Evolutionary conservation across 2,888 invertebrate species (phyloP).

Genomic region (Rutpela maculata): DNA sequence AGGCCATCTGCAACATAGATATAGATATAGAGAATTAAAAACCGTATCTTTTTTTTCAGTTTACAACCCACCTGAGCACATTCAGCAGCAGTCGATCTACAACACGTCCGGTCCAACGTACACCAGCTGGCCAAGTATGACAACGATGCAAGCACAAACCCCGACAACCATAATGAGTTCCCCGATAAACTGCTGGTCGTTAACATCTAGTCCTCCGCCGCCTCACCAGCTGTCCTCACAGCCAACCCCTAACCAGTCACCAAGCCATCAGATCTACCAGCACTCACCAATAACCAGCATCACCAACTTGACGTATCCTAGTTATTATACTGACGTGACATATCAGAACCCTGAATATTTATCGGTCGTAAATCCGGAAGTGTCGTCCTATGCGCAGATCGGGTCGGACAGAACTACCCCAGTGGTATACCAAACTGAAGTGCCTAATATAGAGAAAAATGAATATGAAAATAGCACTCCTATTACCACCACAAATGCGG

Average conservation of each 20-base stretch:
- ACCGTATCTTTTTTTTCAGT: slow-evolving; percentile 63
- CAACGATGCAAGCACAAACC: slow-evolving; percentile 69
- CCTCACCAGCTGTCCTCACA: slow-evolving; percentile 70
- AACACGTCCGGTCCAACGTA: slow-evolving; percentile 68
- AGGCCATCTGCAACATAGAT: too few species aligned
- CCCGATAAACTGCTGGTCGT: slow-evolving; percentile 73
- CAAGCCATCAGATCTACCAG: slow-evolving; percentile 71
- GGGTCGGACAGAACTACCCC: slow-evolving; percentile 63
- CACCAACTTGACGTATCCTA: slow-evolving; percentile 70
- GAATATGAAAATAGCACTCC: slow-evolving; percentile 60
- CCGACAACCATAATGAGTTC: slow-evolving; percentile 69
- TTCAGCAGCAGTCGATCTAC: slow-evolving; percentile 70
- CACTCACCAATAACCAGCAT: slow-evolving; percentile 68
- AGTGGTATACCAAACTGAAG: slow-evolving; percentile 65
- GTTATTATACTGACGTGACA: slow-evolving; percentile 71
- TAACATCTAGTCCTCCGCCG: slow-evolving; percentile 72
- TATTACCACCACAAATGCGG: slow-evolving; percentile 52
- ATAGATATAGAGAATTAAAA: too few species aligned
- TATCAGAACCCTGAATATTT: slow-evolving; percentile 71
- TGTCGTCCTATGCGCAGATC: slow-evolving; percentile 64
- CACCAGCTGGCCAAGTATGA: slow-evolving; percentile 70
- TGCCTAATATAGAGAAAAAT: slow-evolving; percentile 60
- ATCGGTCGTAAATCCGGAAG: slow-evolving; percentile 67
- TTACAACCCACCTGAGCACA: slow-evolving; percentile 73
- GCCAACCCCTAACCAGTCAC: slow-evolving; percentile 71